Conservation (phyloP, 1,140 invertebrate genomes). For the Zaprionus inermis region DNA sequence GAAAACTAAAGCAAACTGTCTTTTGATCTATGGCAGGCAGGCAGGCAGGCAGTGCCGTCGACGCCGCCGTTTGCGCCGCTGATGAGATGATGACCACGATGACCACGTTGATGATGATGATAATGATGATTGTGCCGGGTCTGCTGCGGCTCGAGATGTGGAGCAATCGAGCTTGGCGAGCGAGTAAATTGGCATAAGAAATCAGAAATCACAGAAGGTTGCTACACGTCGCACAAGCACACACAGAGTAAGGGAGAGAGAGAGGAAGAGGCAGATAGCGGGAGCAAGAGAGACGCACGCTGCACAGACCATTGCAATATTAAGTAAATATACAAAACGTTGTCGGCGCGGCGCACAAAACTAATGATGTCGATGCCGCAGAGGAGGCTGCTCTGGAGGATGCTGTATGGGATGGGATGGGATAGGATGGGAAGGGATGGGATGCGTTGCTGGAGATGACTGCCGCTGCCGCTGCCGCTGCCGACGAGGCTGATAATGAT, state of each 20-base stretch:
- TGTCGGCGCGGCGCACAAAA: conserved; percentile 81
- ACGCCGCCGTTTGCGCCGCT: conserved; percentile 2
- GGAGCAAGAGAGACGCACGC: not conserved
- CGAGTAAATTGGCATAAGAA: conserved; percentile 80
- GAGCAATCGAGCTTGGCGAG: conserved; percentile 43
- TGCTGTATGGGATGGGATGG: not conserved
- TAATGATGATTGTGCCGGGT: conserved; percentile 35
- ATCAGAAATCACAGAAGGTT: conserved; percentile 82
- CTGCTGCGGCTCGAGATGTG: conserved; percentile 43
- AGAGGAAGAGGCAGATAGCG: not conserved
- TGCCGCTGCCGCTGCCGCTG: conserved; percentile 19
- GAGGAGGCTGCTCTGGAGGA: conserved; percentile 21
- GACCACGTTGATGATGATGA: conserved; percentile 35
- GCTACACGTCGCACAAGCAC: conserved; percentile 31
- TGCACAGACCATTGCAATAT: conserved; percentile 72
- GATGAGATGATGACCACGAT: conserved; percentile 24
- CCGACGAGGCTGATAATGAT: conserved; percentile 68
- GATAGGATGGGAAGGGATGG: not conserved
- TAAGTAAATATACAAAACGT: conserved; percentile 83
- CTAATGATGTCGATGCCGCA: conserved; percentile 76
- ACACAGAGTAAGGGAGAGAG: not conserved
- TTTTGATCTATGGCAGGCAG: conserved; percentile 76
- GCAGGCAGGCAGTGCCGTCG: conserved; percentile 21
- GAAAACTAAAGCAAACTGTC: conserved; percentile 81
- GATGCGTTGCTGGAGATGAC: not conserved